phyloP scores from a whole-genome alignment of 2,888 invertebrate species.

The Apodemia zela region DNA sequence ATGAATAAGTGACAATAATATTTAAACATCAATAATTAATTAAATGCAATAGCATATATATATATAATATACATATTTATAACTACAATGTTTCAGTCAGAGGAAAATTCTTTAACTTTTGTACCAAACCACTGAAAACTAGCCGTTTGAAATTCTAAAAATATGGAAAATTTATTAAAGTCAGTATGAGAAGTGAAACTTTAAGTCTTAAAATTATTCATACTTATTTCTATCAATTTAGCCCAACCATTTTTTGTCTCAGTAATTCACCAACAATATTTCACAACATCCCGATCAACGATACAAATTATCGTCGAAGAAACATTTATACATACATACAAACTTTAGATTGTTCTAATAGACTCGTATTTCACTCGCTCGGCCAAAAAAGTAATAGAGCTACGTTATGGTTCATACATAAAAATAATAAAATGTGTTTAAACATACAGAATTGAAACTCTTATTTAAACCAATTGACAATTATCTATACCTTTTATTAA shows the following conservation, averaged over 20 bases:
- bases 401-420: too few relatives aligned
- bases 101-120: not conserved
- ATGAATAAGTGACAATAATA: conserved; percentile 70
- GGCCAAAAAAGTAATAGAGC: too few relatives aligned
- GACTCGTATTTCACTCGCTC: too few relatives aligned
- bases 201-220: not conserved
- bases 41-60: conserved; percentile 44
- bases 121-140: not conserved
- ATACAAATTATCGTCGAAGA: too few relatives aligned
- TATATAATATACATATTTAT: conserved; percentile 24
- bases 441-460: too few relatives aligned
- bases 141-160: not conserved
- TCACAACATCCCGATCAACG: too few relatives aligned
- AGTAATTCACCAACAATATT: too few relatives aligned
- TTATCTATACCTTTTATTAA: too few relatives aligned
- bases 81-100: not conserved
- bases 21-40: conserved; percentile 57
- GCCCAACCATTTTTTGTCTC: not conserved
- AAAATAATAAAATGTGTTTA: too few relatives aligned
- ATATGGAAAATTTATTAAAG: not conserved
- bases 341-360: too few relatives aligned
- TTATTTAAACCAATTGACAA: too few relatives aligned
- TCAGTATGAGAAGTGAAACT: not conserved
- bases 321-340: too few relatives aligned
- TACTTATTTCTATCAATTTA: conserved; percentile 1